Percentiles rank a stretch among this genome's conserved stretches.
Evolutionary conservation across 1,140 invertebrate genomes (phyloP).

Genomic region (Stegodyphus mimosarum): DNA sequence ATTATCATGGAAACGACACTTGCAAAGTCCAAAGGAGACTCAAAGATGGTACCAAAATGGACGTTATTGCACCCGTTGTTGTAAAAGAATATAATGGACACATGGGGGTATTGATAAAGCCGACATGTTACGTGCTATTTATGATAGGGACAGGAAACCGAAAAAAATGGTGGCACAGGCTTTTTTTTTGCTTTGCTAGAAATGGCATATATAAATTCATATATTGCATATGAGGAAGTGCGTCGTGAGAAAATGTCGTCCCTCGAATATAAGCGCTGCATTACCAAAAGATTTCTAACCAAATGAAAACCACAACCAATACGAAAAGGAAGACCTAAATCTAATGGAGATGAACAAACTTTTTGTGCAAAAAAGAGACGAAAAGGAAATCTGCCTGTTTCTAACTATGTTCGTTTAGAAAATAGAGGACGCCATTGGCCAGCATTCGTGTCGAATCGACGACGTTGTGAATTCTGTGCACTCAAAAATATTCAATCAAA

Average conservation of each 20-base stretch:
- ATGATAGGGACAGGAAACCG: constrained; percentile 31
- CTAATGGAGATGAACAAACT: constrained; percentile 22
- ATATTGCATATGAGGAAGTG: constrained; percentile 31
- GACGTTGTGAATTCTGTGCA: constrained; percentile 45
- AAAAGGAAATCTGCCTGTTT: constrained; percentile 44
- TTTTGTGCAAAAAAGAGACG: constrained; percentile 32
- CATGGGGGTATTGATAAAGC: constrained; percentile 42
- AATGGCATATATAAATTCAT: constrained; percentile 30
- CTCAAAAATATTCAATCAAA: no score
- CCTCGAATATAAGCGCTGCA: constrained; percentile 28
- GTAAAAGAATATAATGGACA: constrained; percentile 45
- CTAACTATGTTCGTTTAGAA: constrained; percentile 35
- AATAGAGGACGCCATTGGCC: constrained; percentile 40
- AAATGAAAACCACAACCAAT: constrained; percentile 32
- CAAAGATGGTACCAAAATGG: constrained; percentile 28
- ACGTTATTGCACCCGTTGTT: constrained; percentile 22
- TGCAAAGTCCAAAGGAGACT: constrained; percentile 28
- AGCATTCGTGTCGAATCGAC: constrained; percentile 38
- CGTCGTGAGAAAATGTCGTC: constrained; percentile 23
- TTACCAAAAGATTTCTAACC: constrained; percentile 38
- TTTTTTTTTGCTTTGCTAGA: constrained; percentile 33
- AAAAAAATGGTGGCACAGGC: constrained; percentile 43
- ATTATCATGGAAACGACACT: constrained; percentile 35
- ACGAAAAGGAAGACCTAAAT: constrained; percentile 36
- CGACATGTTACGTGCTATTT: constrained; percentile 35